Conservation (phyloP, 2,797 vertebrate genomes). For the Sciurus vulgaris region DNA sequence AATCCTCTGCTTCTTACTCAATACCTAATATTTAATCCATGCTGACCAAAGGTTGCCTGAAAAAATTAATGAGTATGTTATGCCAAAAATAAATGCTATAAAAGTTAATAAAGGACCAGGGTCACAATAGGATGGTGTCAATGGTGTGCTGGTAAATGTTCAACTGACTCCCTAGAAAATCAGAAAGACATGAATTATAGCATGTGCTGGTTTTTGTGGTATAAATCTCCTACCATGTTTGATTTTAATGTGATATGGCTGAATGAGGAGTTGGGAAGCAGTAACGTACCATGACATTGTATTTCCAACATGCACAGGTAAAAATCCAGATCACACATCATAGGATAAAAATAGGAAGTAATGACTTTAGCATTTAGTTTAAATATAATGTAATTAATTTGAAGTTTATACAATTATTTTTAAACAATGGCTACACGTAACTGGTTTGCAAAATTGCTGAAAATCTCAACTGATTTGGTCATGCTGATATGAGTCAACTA, state of each 20-base stretch:
- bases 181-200: background rate
- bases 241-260: background rate
- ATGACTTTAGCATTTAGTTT: background rate
- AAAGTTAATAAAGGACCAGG: constrained; percentile 50
- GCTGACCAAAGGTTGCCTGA: constrained; percentile 34
- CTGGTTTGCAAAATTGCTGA: background rate
- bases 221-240: background rate
- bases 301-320: background rate
- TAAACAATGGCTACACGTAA: background rate
- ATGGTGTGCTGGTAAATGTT: background rate
- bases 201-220: background rate
- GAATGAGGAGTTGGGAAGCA: background rate
- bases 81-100: constrained; percentile 31
- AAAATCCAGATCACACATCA: background rate
- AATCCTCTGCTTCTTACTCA: background rate
- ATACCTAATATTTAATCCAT: background rate
- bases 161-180: background rate
- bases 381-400: background rate
- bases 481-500: background rate
- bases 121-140: background rate
- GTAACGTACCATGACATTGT: background rate
- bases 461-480: background rate
- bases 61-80: constrained; percentile 13
- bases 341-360: background rate
- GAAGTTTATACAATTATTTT: background rate